Percentiles rank a stretch among this genome's conserved stretches.
Conservation (phyloP, 2,113 vertebrate genomes). For the Lucifuga dentata region DNA sequence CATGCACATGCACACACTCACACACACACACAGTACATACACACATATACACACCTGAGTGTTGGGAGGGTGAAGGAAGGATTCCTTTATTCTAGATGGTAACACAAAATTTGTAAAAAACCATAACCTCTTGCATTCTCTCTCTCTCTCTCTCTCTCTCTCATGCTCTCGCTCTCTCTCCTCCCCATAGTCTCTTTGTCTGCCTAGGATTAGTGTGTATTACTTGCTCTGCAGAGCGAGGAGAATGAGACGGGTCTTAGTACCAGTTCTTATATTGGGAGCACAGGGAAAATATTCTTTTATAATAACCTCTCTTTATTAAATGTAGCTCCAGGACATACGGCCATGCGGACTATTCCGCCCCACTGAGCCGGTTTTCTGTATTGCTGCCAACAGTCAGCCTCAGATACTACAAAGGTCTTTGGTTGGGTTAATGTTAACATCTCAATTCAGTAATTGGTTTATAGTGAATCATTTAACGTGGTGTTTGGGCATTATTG, state of each 20-base stretch:
- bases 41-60: not conserved
- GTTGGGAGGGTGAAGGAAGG: slow-evolving; percentile 23
- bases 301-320: slow-evolving; percentile 72
- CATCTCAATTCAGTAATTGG: slow-evolving; percentile 38
- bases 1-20: not conserved
- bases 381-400: slow-evolving; percentile 35
- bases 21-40: not conserved
- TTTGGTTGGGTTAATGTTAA: slow-evolving; percentile 26
- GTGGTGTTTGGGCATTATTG: too few relatives aligned
- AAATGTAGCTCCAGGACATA: slow-evolving; percentile 65
- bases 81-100: not conserved
- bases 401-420: slow-evolving; percentile 6
- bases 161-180: slow-evolving; percentile 8
- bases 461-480: too few relatives aligned
- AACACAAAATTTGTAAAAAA: slow-evolving; percentile 50
- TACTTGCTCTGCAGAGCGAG: slow-evolving; percentile 72
- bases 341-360: slow-evolving; percentile 28
- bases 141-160: slow-evolving; percentile 4
- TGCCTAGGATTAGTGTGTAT: slow-evolving; percentile 74
- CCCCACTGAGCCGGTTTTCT: slow-evolving; percentile 14
- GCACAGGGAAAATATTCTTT: slow-evolving; percentile 58
- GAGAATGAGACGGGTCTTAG: slow-evolving; percentile 72
- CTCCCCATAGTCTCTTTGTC: slow-evolving; percentile 32
- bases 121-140: slow-evolving; percentile 31
- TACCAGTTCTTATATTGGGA: slow-evolving; percentile 65